phyloP scores from a whole-genome alignment of 2,888 invertebrate species.

The Megaustenia siamemsis region DNA sequence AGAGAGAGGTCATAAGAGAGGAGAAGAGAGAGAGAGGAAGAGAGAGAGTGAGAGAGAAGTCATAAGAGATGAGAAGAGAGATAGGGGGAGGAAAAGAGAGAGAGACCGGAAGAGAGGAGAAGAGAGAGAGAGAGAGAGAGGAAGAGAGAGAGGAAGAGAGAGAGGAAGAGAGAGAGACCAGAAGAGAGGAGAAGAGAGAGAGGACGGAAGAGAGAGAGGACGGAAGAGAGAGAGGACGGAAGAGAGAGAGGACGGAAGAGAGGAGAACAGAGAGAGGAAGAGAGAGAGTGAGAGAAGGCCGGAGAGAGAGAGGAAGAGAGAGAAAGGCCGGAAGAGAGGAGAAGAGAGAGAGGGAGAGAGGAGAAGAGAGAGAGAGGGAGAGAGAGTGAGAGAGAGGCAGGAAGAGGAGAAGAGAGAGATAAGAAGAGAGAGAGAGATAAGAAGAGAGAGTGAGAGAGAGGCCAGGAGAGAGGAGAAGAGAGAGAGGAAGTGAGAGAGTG shows the following conservation, averaged over 20 bases:
- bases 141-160: not conserved
- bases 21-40: too few relatives aligned
- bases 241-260: not conserved
- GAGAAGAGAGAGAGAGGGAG: not conserved
- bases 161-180: not conserved
- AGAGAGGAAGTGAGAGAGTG: not conserved
- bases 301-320: not conserved
- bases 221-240: not conserved
- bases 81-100: not conserved
- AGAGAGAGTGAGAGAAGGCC: not conserved
- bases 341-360: not conserved
- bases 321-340: not conserved
- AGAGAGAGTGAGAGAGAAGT: not conserved
- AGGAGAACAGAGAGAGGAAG: not conserved
- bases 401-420: not conserved
- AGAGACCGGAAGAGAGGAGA: not conserved
- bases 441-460: constrained; percentile 13
- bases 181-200: not conserved
- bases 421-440: not conserved
- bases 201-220: not conserved
- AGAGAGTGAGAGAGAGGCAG: not conserved
- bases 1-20: too few relatives aligned
- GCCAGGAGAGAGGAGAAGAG: not conserved
- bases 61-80: not conserved
- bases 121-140: not conserved